Evolutionary conservation across 2,797 vertebrate species (phyloP), one percentile per base, ranked within the genome.

Genomic region (Artibeus lituratus): DNA sequence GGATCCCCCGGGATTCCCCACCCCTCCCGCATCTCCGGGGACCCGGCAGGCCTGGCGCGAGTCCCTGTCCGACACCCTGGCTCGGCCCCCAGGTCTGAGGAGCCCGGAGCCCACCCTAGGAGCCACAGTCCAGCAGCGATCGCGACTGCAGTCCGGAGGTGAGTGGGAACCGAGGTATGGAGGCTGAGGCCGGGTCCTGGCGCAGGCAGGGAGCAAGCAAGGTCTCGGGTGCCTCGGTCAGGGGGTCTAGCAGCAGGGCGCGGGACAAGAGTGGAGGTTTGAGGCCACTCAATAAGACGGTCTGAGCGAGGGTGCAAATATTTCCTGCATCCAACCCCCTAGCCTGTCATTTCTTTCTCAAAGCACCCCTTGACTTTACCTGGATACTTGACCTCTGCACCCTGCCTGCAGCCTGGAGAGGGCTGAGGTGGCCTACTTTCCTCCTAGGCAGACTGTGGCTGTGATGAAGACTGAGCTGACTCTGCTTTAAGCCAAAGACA

Each of bases 131-230:
- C 62, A 1, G 24, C 24, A 1, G 22, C 55, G 19, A 88, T 69
- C 44, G 59, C 69, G 16, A 57, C 76, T 42, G 89, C 76, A n/a
- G 87, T 69, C 77, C 3, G 47, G 62, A 97, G 97, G 97, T 97
- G 96, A 97, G 97, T 87, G 26, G 73, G 10, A 81, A 7, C 18
- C 5, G 81, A 16, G 93, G 39, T 24, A 44, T 62, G 87, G 72
- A 90, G 85, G 26, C 65, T 10, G 10, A 16, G n/a, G 8, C 39
- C 37, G 2, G 84, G 93, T 57, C 57, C 3, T 3, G 65, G 73
- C 67, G 22, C 29, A 14, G 42, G 55, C 73, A 1, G 89, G 55
- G 39, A 53, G 83, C 16, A 15, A 53, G 83, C 16, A 15, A 32
- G 39, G 90, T 42, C 53, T 29, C 47, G 7, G 37, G 78, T n/a